Base-by-base conservation (phyloP, 2,113 vertebrate species). In the Pomatostomus ruficeps region DNA sequence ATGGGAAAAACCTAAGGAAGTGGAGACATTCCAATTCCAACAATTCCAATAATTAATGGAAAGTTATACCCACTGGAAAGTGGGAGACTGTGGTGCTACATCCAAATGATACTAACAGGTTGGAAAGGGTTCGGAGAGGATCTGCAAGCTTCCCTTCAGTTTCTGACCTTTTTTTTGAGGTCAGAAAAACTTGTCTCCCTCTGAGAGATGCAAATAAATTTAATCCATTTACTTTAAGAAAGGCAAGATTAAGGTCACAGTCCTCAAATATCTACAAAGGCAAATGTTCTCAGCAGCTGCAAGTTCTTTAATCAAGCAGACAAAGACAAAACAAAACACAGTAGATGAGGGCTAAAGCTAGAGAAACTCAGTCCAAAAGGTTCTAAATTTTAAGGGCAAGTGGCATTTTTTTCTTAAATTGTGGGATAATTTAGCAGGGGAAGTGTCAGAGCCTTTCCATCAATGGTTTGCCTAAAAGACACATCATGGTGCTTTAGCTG, bases 401-500 rank as follows among this genome's bases (percentile, higher is more conserved):
- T 45, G 59, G 14, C 28, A 13, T 48, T 86, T 33, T 68, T 85
- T 68, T 61, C 35, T 45, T 80, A 35, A 72, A 38, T 17, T 52
- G 12, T 61, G 42, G 22, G 75, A 54, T 36, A 35, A 51, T 51
- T 89, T 65, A 61, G 14, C 40, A 52, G 52, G 24, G 54, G 31
- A 80, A 25, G 35, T 36, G 49, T 20, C 19, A 73, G 63, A 73
- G 16, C 20, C 35, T 89, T 72, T 68, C 49, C 26, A 42, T n/a
- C 25, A 61, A 66, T 59, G 10, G 9, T 57, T 72, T 87, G 15
- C 65, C 38, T 72, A 38, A 51, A 88, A 67, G 33, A 22, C 5
- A 5, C 0, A 0, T n/a, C 29, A 14, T 4, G 3, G 36, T 58
- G 33, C 51, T 95, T 82, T 42, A 51, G 40, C 52, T 63, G 29